Conservation (phyloP, 2,797 vertebrate species). For the Trichosurus vulpecula region DNA sequence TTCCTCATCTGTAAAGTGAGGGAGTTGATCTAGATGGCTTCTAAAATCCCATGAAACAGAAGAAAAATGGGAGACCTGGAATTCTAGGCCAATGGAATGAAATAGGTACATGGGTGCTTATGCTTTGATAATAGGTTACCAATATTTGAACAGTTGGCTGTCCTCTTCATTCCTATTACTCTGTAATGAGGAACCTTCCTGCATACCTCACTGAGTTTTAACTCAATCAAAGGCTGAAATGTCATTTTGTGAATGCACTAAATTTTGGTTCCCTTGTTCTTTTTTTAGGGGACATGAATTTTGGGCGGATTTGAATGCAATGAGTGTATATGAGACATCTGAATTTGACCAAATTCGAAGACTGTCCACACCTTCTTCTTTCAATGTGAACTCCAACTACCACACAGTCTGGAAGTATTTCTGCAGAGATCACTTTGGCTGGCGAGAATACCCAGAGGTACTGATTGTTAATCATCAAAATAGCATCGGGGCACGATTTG, state of each 20-base stretch:
- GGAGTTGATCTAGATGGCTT: neutral
- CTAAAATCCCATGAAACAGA: neutral
- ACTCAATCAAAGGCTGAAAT: neutral
- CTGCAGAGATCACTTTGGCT: constrained; percentile 99
- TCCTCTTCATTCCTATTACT: neutral
- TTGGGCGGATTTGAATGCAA: constrained; percentile 92
- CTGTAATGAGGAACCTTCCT: neutral
- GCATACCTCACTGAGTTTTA: constrained; percentile 23
- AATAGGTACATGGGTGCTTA: neutral
- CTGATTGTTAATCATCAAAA: neutral
- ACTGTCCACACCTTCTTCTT: constrained; percentile 91
- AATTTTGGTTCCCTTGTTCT: constrained; percentile 57
- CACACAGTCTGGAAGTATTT: constrained; percentile 98
- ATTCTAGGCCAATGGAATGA: neutral
- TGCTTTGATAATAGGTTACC: neutral
- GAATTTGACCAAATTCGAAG: constrained; percentile 96
- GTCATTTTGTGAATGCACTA: constrained; percentile 43
- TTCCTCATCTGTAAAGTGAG: neutral
- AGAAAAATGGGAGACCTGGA: neutral
- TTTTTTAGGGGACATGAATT: constrained; percentile 92
- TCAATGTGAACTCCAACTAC: constrained; percentile 88
- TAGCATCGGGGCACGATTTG: neutral
- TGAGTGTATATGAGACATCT: constrained; percentile 91
- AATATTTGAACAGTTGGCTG: neutral
- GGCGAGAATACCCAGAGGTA: constrained; percentile 99